phyloP scores from a whole-genome alignment of 2,113 vertebrate species.

The Noctilio leporinus region DNA sequence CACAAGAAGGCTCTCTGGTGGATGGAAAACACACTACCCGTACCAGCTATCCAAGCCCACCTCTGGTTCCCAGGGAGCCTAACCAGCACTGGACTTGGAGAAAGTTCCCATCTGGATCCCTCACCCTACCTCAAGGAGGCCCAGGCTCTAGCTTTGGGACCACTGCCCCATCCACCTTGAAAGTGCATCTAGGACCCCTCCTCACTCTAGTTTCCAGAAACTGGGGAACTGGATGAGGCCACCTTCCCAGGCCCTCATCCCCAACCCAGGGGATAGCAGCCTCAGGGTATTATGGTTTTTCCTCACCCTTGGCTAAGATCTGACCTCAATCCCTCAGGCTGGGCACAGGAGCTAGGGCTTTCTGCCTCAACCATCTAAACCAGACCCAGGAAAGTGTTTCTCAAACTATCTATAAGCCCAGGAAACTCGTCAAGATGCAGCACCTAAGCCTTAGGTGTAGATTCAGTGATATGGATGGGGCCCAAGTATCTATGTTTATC shows the following conservation, averaged over 20 bases:
- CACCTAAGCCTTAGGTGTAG: neutral
- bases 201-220: neutral
- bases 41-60: neutral
- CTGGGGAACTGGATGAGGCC: neutral
- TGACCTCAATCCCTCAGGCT: neutral
- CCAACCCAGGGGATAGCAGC: neutral
- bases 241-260: neutral
- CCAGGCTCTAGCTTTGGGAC: neutral
- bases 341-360: neutral
- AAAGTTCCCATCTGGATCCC: neutral
- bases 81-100: neutral
- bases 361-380: neutral
- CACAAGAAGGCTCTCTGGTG: neutral
- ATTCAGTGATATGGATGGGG: neutral
- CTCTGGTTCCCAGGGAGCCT: neutral
- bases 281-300: neutral
- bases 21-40: neutral
- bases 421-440: neutral
- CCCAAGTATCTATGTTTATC: neutral
- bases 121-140: neutral
- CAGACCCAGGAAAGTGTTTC: neutral
- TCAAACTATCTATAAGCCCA: neutral
- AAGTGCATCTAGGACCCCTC: neutral
- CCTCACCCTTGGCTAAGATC: neutral
- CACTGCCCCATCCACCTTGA: neutral